These are phyloP conservation scores for Lates calcarifer DNA, from an alignment of 2,113 vertebrate species.

Conservation along the genomic window DNA sequence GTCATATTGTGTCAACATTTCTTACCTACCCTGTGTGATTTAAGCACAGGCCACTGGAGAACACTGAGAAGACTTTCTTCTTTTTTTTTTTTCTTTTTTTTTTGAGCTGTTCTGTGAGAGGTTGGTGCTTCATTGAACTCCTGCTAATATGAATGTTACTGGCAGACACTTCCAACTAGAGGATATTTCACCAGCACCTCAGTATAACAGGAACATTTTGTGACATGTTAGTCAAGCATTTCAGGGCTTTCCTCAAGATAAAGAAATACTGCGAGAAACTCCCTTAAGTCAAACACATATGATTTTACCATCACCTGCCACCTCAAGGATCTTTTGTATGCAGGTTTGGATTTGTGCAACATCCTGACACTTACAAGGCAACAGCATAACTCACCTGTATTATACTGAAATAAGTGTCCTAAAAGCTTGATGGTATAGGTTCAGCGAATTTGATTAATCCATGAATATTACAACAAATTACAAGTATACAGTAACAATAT, in stretches of 20 bases:
- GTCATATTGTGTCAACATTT: not conserved
- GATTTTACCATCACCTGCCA: not conserved
- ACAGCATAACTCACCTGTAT: not conserved
- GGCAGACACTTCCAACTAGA: not conserved
- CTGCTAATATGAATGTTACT: not conserved
- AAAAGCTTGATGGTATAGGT: not conserved
- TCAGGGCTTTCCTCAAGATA: not conserved
- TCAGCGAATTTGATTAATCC: not conserved
- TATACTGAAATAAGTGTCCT: not conserved
- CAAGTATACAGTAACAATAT: not conserved
- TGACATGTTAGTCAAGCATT: not conserved
- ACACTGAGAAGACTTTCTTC: not conserved
- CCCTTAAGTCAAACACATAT: not conserved
- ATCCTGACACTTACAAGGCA: not conserved
- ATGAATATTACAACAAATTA: not conserved
- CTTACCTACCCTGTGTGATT: constrained; percentile 3
- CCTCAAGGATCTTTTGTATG: not conserved
- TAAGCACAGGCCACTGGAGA: constrained; percentile 10
- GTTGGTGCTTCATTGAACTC: not conserved
- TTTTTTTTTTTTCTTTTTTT: not conserved
- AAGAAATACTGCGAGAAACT: not conserved
- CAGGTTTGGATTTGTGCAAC: not conserved
- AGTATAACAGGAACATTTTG: not conserved
- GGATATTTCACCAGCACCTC: not conserved
- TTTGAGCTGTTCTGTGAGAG: not conserved